Evolutionary conservation across 2,113 vertebrate species (phyloP).

Genomic region (Xiphophorus hellerii): DNA sequence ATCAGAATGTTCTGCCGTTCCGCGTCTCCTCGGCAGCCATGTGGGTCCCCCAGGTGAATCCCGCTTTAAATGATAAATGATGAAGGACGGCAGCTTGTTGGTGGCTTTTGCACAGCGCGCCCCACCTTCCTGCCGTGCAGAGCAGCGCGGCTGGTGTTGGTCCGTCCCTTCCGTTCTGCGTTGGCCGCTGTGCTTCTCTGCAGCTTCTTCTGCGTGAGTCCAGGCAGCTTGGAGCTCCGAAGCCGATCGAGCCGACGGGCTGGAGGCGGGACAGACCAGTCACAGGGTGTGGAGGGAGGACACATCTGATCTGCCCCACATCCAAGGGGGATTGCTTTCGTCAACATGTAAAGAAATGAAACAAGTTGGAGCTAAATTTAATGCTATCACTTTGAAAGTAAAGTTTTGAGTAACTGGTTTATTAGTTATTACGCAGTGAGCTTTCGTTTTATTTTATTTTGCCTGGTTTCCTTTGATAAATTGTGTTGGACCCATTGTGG

Average conservation of each 20-base stretch:
- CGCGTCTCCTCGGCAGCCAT: conserved; percentile 16
- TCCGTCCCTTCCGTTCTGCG: conserved; percentile 1
- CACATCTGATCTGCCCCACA: conserved; percentile 24
- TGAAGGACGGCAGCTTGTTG: not conserved
- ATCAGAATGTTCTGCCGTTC: conserved; percentile 36
- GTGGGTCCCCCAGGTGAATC: conserved; percentile 23
- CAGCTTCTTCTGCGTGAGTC: conserved; percentile 33
- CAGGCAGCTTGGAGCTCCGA: conserved; percentile 19
- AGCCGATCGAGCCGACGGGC: conserved; percentile 18
- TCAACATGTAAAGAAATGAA: not conserved
- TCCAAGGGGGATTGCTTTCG: not conserved
- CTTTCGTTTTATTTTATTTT: not conserved
- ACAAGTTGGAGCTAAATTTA: no score
- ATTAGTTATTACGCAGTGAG: not conserved
- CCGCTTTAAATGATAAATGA: not conserved
- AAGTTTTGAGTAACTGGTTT: not conserved
- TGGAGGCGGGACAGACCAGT: conserved; percentile 51
- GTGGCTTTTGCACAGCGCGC: not conserved
- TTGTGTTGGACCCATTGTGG: no score
- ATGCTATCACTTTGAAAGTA: not conserved
- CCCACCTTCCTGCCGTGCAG: conserved; percentile 16
- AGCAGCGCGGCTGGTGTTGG: conserved; percentile 3
- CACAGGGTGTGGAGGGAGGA: conserved; percentile 41
- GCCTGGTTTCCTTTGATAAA: not conserved
- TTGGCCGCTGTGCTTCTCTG: conserved; percentile 21